Base-by-base conservation (phyloP, 2,113 vertebrate species). In the Myiopsitta monachus region DNA sequence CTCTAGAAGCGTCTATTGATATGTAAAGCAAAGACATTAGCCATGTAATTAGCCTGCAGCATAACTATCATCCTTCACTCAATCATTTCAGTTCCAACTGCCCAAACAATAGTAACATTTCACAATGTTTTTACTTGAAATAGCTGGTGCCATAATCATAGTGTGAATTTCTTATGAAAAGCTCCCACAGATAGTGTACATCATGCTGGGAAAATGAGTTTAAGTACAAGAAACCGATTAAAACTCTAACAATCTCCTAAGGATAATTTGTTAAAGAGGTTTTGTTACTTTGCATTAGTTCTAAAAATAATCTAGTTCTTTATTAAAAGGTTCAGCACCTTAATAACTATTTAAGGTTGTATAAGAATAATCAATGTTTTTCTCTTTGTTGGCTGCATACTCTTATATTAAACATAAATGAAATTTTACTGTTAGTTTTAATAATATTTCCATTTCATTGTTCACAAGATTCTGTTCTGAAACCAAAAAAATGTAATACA, bases 151-250 rank as follows among this genome's bases (percentile, higher is more conserved):
- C 62, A 22, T 96, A 96, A 97, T 98, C 96, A 95, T 95, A 96
- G 94, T 96, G 93, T 95, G 92, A 97, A 97, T 94, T 97, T 95
- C 96, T 97, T 96, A 97, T 91, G 96, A 94, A 97, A 98, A 96
- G 94, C 96, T 96, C 96, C 94, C 92, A 97, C 75, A 96, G 95
- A 97, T 95, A 97, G 96, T 90, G 88, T 96, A 95, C 95, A 94
- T 93, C 96, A 95, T 94, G 97, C 97, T 96, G 96, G 82, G 96
- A 97, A 97, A 98, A 98, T 97, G 96, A 97, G 92, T 95, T 96
- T 97, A 97, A 97, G 96, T 96, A 97, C 91, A 95, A 97, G 97
- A 96, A 97, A 97, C 59, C 90, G 95, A 98, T 97, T 97, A 98
- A 97, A 97, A 97, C 90, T 95, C 96, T 95, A 97, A 97, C 91